These are phyloP conservation scores for Melanotaenia duboulayi DNA, from an alignment of 2,113 vertebrate genomes.

Conservation along the genomic window DNA sequence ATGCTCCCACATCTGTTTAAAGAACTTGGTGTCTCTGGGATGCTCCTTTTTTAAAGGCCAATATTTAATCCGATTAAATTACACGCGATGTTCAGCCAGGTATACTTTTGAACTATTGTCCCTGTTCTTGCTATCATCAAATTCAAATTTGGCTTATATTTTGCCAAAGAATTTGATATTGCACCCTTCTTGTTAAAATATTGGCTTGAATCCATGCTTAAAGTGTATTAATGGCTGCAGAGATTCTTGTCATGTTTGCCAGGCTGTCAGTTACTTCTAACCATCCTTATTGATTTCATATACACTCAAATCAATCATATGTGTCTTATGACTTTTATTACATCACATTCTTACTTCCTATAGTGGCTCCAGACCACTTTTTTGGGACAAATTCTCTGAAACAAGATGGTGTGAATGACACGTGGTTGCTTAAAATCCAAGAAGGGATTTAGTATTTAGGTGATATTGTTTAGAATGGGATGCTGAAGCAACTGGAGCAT, in stretches of 20 bases:
- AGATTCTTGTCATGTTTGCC: neutral
- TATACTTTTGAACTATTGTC: too few species aligned
- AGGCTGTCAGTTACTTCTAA: too few species aligned
- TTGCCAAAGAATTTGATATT: neutral
- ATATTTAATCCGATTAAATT: too few species aligned
- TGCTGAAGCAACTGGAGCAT: slow-evolving; percentile 48
- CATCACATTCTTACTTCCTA: neutral
- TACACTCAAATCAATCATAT: too few species aligned
- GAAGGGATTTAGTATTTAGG: slow-evolving; percentile 6
- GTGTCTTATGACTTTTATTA: neutral
- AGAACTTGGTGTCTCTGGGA: neutral
- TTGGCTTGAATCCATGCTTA: too few species aligned
- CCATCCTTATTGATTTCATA: too few species aligned
- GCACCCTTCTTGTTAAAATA: too few species aligned
- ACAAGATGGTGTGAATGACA: neutral
- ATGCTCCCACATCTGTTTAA: neutral
- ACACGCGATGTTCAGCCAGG: too few species aligned
- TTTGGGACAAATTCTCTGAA: slow-evolving; percentile 13
- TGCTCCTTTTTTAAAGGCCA: too few species aligned
- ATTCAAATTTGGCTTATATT: neutral
- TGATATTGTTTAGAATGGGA: slow-evolving; percentile 52
- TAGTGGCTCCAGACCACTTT: neutral
- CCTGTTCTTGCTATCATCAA: neutral
- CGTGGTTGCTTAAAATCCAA: neutral
- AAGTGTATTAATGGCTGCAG: neutral